Percentiles rank a stretch among this genome's conserved stretches.
These are phyloP conservation scores for Chaenocephalus aceratus DNA, from an alignment of 2,113 vertebrate genomes.

Conservation along the genomic window DNA sequence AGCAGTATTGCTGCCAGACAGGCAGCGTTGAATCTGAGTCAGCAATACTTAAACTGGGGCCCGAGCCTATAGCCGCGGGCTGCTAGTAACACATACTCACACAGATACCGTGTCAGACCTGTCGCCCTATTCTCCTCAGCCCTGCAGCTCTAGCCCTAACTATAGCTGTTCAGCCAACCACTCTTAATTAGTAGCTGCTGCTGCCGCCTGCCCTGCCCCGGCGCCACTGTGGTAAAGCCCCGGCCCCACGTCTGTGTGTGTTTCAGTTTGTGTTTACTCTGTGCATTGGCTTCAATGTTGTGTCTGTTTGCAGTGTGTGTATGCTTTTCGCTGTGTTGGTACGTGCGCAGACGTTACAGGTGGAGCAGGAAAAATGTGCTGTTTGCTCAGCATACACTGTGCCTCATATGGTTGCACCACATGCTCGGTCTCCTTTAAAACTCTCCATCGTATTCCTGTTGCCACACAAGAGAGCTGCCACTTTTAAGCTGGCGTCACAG, in stretches of 20 bases:
- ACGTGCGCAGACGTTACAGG: conserved; percentile 14
- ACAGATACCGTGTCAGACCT: conserved; percentile 72
- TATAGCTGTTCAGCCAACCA: conserved; percentile 73
- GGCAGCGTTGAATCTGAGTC: conserved; percentile 73
- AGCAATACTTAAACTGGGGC: conserved; percentile 73
- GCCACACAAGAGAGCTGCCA: conserved; percentile 16
- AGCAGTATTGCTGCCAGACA: conserved; percentile 67
- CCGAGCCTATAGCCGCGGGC: conserved; percentile 62
- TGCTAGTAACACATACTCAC: conserved; percentile 31
- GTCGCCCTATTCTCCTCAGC: conserved; percentile 69
- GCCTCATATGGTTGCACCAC: conserved; percentile 19
- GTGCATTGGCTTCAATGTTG: conserved; percentile 29
- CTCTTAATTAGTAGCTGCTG: conserved; percentile 81
- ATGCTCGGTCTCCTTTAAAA: conserved; percentile 19
- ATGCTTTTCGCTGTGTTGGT: not conserved
- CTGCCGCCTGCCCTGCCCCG: conserved; percentile 71
- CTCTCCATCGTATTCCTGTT: conserved; percentile 10
- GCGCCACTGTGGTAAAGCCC: conserved; percentile 79
- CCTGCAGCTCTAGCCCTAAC: conserved; percentile 72
- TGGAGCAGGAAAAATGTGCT: conserved; percentile 14
- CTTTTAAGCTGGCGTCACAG: conserved; percentile 31
- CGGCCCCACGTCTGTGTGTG: conserved; percentile 60
- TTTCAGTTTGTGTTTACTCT: conserved; percentile 54
- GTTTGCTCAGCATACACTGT: conserved; percentile 18
- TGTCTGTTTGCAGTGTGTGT: conserved; percentile 11